Conservation (phyloP, 2,888 invertebrate genomes). For the Elegia similella region DNA sequence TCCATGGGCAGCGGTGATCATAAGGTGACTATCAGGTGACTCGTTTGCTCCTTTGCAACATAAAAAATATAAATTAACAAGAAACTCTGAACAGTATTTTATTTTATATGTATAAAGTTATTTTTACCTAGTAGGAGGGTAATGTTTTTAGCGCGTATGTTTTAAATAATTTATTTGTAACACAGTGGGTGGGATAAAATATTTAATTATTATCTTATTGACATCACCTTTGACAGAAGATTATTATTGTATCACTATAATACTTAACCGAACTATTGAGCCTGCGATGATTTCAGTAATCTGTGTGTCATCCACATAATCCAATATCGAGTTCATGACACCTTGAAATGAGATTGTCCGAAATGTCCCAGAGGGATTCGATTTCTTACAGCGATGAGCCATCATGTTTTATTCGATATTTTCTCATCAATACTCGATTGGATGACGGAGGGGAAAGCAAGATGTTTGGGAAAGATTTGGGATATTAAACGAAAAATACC, state of each 20-base stretch:
- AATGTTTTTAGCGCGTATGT: too few relatives aligned
- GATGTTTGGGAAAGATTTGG: background rate
- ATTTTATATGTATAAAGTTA: too few relatives aligned
- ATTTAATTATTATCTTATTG: too few relatives aligned
- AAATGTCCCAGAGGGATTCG: constrained; percentile 6
- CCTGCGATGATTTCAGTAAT: background rate
- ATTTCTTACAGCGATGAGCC: background rate
- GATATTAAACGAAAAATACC: background rate
- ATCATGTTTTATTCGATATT: constrained; percentile 15
- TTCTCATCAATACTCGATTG: constrained; percentile 10
- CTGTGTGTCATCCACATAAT: background rate
- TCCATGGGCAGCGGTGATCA: too few relatives aligned
- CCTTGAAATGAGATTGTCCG: constrained; percentile 11
- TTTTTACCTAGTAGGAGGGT: too few relatives aligned
- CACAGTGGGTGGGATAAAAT: too few relatives aligned
- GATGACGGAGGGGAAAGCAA: background rate
- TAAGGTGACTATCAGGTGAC: too few relatives aligned
- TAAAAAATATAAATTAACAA: too few relatives aligned
- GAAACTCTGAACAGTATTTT: too few relatives aligned
- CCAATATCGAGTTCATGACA: constrained; percentile 4
- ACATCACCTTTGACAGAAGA: background rate
- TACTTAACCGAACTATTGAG: background rate
- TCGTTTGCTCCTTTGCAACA: too few relatives aligned
- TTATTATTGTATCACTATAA: background rate
- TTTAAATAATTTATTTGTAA: too few relatives aligned